These are phyloP conservation scores for Sciurus carolinensis DNA, from an alignment of 2,797 vertebrate species.

Conservation along the genomic window DNA sequence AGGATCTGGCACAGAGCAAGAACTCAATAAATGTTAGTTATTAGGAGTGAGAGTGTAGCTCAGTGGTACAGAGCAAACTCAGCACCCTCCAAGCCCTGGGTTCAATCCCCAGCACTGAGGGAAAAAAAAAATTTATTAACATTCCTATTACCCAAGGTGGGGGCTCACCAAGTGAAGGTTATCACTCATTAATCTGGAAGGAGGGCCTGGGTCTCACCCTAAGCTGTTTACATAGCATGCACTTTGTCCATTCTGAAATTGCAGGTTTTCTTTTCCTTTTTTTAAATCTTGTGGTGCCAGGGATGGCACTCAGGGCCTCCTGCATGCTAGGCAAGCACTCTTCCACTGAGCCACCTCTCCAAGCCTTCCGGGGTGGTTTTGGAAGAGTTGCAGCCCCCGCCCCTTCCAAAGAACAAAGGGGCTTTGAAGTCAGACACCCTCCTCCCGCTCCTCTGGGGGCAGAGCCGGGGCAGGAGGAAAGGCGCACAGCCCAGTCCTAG, in stretches of 20 bases:
- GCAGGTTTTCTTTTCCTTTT: not conserved
- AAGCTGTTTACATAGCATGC: not conserved
- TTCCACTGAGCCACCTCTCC: too few relatives aligned
- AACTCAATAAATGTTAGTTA: not conserved
- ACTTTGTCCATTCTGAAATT: not conserved
- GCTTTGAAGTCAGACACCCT: not conserved
- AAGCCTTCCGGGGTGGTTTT: not conserved
- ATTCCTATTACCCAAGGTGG: not conserved
- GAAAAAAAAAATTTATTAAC: not conserved
- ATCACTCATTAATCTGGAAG: not conserved
- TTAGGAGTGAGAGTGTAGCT: not conserved
- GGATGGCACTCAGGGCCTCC: too few relatives aligned
- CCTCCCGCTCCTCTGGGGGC: not conserved
- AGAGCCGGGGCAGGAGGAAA: not conserved
- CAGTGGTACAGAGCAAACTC: not conserved
- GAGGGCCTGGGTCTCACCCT: not conserved
- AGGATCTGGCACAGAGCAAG: not conserved
- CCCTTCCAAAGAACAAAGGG: conserved; percentile 17
- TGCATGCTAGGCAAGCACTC: too few relatives aligned
- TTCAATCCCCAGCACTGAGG: not conserved
- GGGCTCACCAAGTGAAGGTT: not conserved
- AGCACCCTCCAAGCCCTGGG: not conserved
- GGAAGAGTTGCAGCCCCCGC: not conserved
- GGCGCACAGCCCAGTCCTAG: not conserved
- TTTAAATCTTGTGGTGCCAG: too few relatives aligned